A percentile compares a stretch with the other conserved stretches of the same genome.
Evolutionary conservation across 2,113 vertebrate species (phyloP).

Genomic region (Dendrocopos noguchii): DNA sequence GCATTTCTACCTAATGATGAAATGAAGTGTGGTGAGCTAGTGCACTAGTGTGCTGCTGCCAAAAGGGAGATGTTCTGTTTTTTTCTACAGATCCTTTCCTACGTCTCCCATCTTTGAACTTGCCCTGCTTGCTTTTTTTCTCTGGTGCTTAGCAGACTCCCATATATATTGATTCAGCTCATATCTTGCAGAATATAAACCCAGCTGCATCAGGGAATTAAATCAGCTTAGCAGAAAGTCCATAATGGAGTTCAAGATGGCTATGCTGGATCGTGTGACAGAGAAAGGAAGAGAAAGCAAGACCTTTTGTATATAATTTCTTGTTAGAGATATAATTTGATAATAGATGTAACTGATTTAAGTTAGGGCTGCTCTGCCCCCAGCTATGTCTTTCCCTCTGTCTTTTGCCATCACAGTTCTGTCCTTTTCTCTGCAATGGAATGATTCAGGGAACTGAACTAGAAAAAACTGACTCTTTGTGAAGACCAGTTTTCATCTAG

Average conservation of each 20-base stretch:
- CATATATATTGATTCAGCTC: fast-evolving
- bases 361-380: not conserved
- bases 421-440: not conserved
- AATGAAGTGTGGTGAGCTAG: not conserved
- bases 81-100: not conserved
- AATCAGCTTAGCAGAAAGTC: not conserved
- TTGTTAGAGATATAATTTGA: not conserved
- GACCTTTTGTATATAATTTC: not conserved
- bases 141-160: not conserved
- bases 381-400: not conserved
- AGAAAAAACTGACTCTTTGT: not conserved
- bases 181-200: not conserved
- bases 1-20: not conserved
- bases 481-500: not conserved
- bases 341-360: not conserved
- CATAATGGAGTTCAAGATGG: not conserved
- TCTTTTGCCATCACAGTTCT: not conserved
- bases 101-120: not conserved
- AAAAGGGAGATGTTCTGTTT: not conserved
- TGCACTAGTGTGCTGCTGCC: not conserved
- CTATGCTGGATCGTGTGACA: fast-evolving
- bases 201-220: not conserved
- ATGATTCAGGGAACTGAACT: fast-evolving
- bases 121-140: not conserved
- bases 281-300: not conserved